Evolutionary conservation across 2,797 vertebrate species (phyloP), one percentile per base, ranked within the genome.

Genomic region (Pteropus rufus): DNA sequence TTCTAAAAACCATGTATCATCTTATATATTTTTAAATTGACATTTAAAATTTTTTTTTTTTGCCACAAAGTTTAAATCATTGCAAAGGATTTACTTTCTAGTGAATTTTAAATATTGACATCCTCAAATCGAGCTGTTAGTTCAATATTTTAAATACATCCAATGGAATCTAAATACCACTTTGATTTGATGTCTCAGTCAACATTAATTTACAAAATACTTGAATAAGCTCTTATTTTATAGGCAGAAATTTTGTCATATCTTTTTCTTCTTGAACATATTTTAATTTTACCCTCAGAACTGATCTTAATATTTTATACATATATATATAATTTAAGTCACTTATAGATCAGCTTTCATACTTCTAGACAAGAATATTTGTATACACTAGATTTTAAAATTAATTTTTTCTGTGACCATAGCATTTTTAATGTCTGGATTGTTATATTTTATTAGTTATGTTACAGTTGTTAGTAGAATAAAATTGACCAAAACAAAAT

Each of bases 251-350:
- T 76, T 41, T 85, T 89, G 14, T 69, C 18, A 2, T 52, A 64
- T 83, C 29, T 73, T 92, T 94, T 93, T 90, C 34, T 94, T 90
- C 29, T 90, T 77, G 24, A 96, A 75, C 14, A 21, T 89, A 1
- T 67, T 90, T 65, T 60, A 4, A 64, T 23, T 95, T 86, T 56
- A 34, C 18, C n/a, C 39, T 81, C 19, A 44, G 34, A 84, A 95
- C 56, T 69, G 14, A 75, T 65, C 58, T 81, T 93, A 84, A 52
- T 26, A 29, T 83, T 87, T 39, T 60, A 12, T 60, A 34, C 54
- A 24, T 23, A 4, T 75, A 67, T 49, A 5, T 49, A 18, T 49
- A 79, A 39, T 87, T 56, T n/a, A 81, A 83, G 80, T 86, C 11
- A 52, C 62, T 89, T 62, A 72, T 64, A 67, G 12, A 62, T 95